Percentiles rank a stretch among this genome's conserved stretches.
phyloP scores from a whole-genome alignment of 2,797 vertebrate species.

The Catharus ustulatus region DNA sequence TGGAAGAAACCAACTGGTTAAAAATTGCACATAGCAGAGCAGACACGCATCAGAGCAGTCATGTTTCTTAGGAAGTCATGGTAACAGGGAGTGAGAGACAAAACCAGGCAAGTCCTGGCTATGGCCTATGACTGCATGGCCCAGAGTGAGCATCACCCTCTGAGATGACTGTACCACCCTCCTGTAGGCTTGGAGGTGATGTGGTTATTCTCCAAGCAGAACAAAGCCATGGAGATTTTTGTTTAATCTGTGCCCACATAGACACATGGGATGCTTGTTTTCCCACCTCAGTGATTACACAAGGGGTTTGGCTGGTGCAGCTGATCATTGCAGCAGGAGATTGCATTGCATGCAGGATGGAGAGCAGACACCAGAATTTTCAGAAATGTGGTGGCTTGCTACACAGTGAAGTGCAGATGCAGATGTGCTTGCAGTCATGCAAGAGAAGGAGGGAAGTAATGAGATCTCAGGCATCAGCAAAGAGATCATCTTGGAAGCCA shows the following conservation, averaged over 20 bases:
- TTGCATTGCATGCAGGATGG: background rate
- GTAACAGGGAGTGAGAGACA: background rate
- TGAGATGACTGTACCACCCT: background rate
- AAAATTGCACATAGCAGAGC: background rate
- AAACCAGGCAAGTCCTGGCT: background rate
- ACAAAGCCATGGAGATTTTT: background rate
- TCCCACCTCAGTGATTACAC: background rate
- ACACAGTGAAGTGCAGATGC: background rate
- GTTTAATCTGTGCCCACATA: background rate
- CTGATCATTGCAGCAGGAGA: background rate
- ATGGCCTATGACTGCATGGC: background rate
- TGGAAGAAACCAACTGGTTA: background rate
- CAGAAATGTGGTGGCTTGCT: background rate
- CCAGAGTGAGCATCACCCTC: background rate
- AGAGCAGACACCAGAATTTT: background rate
- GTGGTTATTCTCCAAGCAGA: background rate
- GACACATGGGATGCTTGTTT: background rate
- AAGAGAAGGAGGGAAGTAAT: constrained; percentile 4
- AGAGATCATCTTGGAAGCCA: constrained; percentile 36
- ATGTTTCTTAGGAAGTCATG: background rate
- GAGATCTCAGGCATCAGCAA: background rate
- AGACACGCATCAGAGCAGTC: background rate
- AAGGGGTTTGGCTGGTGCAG: background rate
- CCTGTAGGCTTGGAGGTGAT: background rate
- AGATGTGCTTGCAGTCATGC: background rate